Evolutionary conservation across 2,113 vertebrate species (phyloP), one percentile per base, ranked within the genome.

Genomic region (Vireo altiloquus): DNA sequence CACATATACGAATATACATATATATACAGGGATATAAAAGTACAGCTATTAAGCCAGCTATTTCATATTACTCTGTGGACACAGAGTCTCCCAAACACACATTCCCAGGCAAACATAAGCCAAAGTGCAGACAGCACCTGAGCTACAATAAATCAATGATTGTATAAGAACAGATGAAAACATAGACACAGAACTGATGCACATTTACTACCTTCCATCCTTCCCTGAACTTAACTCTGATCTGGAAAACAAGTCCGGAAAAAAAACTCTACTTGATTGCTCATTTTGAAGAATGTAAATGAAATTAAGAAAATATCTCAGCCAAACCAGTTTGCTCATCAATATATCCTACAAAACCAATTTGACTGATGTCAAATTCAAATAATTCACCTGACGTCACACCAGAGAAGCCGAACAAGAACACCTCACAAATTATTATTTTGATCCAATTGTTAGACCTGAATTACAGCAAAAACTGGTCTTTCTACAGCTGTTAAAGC

Each of bases 401-500:
- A 40, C 64, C 91, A 76, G 84, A 82, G 82, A 95, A 97, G 13
- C 76, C 93, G 96, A 90, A 61, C 83, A 95, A 63, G 65, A 90
- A 92, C 89, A 96, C 11, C 57, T 95, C 82, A 91, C 85, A 94
- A 83, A 97, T 94, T 96, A 95, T 94, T 97, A 97, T 96, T 98
- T 97, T 97, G 90, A 97, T 87, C 89, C 85, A 97, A 96, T 66
- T 95, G 86, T 97, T 96, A 94, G 71, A 92, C 95, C 63, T 70
- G 47, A 95, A 96, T 95, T 95, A 94, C 59, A 92, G 94, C 94
- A 96, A 96, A 98, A 96, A 90, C 94, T 91, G 95, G 83, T 95
- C 93, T 96, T 97, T 94, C 92, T 92, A 87, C 65, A 92, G 94
- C 96, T 97, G 97, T 97, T 97, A 98, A 97, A 97, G 96, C 92